phyloP scores from a whole-genome alignment of 2,797 vertebrate species.

The Schizopygopsis malacanthus region DNA sequence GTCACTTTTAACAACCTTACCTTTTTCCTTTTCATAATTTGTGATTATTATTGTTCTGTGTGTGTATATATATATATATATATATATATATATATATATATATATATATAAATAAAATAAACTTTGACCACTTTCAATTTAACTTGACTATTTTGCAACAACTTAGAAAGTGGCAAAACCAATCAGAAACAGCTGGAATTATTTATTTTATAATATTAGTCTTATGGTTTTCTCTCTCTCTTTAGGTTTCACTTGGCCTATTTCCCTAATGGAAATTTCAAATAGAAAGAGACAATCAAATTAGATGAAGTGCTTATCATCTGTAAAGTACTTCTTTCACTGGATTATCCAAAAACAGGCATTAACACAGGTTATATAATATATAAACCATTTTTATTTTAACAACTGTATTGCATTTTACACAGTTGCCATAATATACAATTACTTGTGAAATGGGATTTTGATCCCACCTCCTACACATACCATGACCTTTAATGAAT shows the following conservation, averaged over 20 bases:
- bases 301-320: background rate
- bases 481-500: background rate
- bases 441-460: background rate
- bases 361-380: background rate
- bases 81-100: too few species aligned
- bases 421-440: background rate
- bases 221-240: background rate
- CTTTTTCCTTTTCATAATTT: too few species aligned
- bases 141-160: background rate
- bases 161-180: background rate
- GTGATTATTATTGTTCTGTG: too few species aligned
- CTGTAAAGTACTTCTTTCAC: background rate
- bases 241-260: background rate
- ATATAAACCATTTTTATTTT: background rate
- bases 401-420: background rate
- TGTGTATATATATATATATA: too few species aligned
- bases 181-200: background rate
- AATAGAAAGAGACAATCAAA: background rate
- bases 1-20: too few species aligned
- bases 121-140: background rate
- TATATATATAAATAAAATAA: too few species aligned
- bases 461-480: too few species aligned
- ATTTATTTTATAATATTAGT: background rate
- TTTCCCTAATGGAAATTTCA: background rate
- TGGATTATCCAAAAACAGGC: background rate